Conservation (phyloP, 1,140 invertebrate species). For the Melanaphis sacchari region DNA sequence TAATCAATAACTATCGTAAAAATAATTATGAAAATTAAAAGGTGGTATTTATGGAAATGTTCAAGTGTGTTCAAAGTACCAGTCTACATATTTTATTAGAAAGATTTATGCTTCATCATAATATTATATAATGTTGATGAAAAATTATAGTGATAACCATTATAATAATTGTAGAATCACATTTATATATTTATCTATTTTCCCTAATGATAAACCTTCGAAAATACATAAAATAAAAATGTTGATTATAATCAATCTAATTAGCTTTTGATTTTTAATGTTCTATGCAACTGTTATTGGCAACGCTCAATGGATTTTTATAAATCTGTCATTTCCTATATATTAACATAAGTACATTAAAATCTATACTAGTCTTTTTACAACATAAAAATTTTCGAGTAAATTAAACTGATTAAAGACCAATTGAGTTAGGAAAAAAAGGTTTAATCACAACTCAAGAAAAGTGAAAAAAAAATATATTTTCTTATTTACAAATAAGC, state of each 20-base stretch:
- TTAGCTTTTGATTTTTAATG: not conserved
- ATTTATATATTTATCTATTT: not conserved
- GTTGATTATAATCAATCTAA: not conserved
- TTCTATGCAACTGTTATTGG: not conserved
- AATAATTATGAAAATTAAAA: not conserved
- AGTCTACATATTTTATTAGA: not conserved
- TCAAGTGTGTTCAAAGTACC: not conserved
- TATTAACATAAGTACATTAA: not conserved
- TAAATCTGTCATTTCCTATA: not conserved
- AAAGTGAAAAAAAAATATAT: not conserved
- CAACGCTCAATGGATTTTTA: not conserved
- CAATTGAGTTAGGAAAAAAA: too few relatives aligned
- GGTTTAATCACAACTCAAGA: not conserved
- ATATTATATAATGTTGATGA: not conserved
- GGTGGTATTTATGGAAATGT: not conserved
- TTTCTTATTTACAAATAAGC: not conserved
- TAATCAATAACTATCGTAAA: not conserved
- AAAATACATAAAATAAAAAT: too few relatives aligned
- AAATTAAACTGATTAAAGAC: not conserved
- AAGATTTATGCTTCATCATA: constrained; percentile 13
- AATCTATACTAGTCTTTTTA: not conserved
- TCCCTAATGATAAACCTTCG: not conserved
- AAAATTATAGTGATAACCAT: not conserved
- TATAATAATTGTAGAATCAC: not conserved
- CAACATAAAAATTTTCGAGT: not conserved